These are phyloP conservation scores for Odobenus rosmarus DNA, from an alignment of 2,113 vertebrate species.

Conservation along the genomic window DNA sequence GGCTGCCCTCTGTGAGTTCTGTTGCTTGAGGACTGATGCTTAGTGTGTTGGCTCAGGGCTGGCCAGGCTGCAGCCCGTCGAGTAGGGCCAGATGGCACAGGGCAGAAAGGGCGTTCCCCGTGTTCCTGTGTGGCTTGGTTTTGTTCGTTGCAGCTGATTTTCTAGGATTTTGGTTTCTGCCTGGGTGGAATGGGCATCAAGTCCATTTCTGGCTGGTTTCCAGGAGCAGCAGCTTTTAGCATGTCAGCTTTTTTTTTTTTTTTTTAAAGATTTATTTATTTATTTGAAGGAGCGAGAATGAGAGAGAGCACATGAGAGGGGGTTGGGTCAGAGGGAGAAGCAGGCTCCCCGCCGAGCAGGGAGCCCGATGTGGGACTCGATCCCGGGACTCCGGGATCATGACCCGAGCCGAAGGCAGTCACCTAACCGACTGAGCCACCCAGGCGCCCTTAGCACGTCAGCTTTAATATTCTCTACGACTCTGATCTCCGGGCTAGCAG, in stretches of 20 bases:
- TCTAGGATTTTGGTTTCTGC: not conserved
- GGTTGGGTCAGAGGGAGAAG: no score
- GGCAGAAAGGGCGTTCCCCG: not conserved
- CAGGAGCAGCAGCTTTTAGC: not conserved
- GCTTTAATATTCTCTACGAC: not conserved
- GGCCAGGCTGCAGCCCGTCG: fast-evolving
- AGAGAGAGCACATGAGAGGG: no score
- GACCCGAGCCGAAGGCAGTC: no score
- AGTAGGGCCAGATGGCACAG: not conserved
- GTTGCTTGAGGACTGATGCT: not conserved
- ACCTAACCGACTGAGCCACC: no score
- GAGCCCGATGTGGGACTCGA: no score
- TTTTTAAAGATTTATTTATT: no score
- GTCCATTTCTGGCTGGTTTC: not conserved
- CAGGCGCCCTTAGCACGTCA: no score
- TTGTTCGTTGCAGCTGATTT: not conserved
- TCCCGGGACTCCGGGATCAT: no score
- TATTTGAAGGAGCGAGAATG: no score
- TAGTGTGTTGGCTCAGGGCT: not conserved
- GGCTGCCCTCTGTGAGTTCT: not conserved
- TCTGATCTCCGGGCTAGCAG: not conserved
- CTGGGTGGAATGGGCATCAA: no score
- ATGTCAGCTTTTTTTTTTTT: not conserved
- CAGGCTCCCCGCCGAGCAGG: no score
- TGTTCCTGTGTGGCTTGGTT: not conserved